These are phyloP conservation scores for Ptilonorhynchus violaceus DNA, from an alignment of 2,113 vertebrate species.

Conservation along the genomic window DNA sequence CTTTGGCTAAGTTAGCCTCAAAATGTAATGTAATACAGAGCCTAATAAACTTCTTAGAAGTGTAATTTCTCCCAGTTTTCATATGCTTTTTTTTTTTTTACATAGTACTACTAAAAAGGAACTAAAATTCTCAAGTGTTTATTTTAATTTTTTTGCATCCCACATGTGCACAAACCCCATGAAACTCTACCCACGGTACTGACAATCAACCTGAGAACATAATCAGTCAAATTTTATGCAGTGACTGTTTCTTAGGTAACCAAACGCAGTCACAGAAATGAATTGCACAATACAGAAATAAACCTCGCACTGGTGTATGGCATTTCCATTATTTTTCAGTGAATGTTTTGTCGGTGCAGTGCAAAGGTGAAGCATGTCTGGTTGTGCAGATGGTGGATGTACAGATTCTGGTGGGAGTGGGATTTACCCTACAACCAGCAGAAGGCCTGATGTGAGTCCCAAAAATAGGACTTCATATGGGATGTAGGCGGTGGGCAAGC, in stretches of 20 bases:
- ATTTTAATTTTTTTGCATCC: slow-evolving; percentile 17
- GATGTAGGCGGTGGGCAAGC: neutral
- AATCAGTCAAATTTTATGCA: slow-evolving; percentile 43
- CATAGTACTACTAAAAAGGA: neutral
- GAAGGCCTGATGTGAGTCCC: neutral
- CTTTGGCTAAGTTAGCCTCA: neutral
- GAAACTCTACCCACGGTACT: slow-evolving; percentile 24
- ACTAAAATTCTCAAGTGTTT: slow-evolving; percentile 15
- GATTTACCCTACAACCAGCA: neutral
- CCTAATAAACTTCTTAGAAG: neutral
- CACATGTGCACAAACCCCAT: neutral
- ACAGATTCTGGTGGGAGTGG: neutral
- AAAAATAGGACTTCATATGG: neutral
- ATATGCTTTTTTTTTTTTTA: neutral
- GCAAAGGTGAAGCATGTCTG: neutral
- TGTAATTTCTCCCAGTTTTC: neutral
- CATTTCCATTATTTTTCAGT: neutral
- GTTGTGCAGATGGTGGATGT: neutral
- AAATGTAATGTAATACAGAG: neutral
- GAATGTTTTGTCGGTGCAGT: neutral
- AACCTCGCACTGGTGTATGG: neutral
- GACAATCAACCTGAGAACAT: slow-evolving; percentile 63
- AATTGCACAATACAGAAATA: neutral
- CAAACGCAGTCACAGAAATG: neutral
- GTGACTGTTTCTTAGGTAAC: slow-evolving; percentile 53